Base-by-base conservation (phyloP, 2,888 invertebrate species). In the Idaea aversata region DNA sequence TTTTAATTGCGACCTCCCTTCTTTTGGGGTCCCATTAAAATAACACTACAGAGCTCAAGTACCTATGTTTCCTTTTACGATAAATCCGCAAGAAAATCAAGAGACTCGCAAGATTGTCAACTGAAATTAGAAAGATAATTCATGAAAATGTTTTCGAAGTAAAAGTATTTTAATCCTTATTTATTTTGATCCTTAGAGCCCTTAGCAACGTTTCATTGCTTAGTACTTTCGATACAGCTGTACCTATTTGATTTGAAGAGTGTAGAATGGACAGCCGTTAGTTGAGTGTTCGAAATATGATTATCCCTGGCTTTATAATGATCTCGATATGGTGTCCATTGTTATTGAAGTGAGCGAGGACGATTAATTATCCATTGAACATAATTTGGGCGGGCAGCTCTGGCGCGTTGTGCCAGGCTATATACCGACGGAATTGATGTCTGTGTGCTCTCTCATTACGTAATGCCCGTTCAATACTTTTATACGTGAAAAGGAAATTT, bases 291-390 rank as follows among this genome's bases (percentile, higher is more conserved):
- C 61, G 59, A 67, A 70, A 70, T 68, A 66, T 57, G 61, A 70
- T 64, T 70, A 72, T 68, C 62, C 64, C 61, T 77, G 78, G 80
- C 75, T 82, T 83, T 80, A 82, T 88, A 86, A 86, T 84, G 86
- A 85, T 86, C 82, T 81, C 83, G 81, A 85, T 86, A 83, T 80
- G 77, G 79, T 75, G 70, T 78, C 82, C 80, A 88, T 90, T 90
- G 88, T 89, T 86, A 88, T 90, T 86, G 85, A 82, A 87, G 81
- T 84, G 88, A 87, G 85, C 87, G 82, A 86, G 81, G 77, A 80
- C 87, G 78, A 91, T 92, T 88, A 91, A 92, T 92, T 91, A 91
- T 89, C 91, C 87, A 91, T 91, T 87, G 90, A 89, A 92, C 92
- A 92, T 90, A 88, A 91, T 91, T 92, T 87, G 91, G 91, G 91